Evolutionary conservation across 2,888 invertebrate species (phyloP), one percentile per base, ranked within the genome.

Genomic region (Omphaloscelis lunosa): DNA sequence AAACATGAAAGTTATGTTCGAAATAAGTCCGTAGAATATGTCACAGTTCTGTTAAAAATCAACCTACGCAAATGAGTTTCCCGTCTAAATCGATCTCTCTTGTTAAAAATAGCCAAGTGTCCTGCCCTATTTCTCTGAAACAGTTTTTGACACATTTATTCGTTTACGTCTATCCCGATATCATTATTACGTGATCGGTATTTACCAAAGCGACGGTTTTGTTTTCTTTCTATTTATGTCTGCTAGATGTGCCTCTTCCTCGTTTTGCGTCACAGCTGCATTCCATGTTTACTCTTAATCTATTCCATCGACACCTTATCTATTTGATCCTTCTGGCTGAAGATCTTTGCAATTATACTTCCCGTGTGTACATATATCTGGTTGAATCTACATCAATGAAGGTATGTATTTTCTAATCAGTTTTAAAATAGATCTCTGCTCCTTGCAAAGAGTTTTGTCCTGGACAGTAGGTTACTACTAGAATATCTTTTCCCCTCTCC

Each of bases 41-140:
- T 71, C 29, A 20, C 48, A 70, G 15, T 20, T 80, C 41, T 5
- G 23, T 34, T 61, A 34, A 77, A 72, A 20, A n/a, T 15, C 45
- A 48, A 34, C 81, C 39, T 29, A 62, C 45, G 48, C 45, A 39
- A 56, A 63, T 9, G 39, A 29, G n/a, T 58, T 17, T 56, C 11
- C 7, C 7, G 2, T 39, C 27, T 65, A 63, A 58, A 78, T 76
- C 76, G 41, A 58, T 78, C 7, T 51, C 41, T 78, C 5, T 51
- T 17, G 17, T 27, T 77, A 67, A 62, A 77, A 79, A 79, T 79
- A 79, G 61, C 34, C 15, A 29, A 56, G 11, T 67, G 56, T 56
- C 53, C 66, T 63, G 67, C 23, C 61, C 62, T 67, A 41, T 4
- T 51, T 83, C 20, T 56, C 56, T 34, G 23, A 51, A 67, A 67